Conservation (phyloP, 1,140 invertebrate species). For the Cydia fagiglandana region DNA sequence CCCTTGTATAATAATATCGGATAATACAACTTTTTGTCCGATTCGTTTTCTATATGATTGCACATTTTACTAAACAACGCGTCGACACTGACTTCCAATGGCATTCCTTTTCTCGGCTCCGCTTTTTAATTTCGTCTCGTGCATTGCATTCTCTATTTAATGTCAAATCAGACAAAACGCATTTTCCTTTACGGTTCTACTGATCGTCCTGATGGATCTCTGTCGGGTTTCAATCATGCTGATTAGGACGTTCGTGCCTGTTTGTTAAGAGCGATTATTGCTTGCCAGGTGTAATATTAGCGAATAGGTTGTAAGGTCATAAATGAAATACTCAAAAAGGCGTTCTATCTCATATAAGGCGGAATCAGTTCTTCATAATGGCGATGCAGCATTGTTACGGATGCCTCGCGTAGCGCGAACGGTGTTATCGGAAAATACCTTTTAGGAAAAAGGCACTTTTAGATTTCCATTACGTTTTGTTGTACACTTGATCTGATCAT, state of each 20-base stretch:
- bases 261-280: constrained; percentile 40
- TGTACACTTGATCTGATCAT: constrained; percentile 43
- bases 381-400: constrained; percentile 62
- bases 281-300: constrained; percentile 18
- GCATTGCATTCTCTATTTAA: constrained; percentile 28
- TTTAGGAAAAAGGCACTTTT: constrained; percentile 54
- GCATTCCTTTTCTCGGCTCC: constrained; percentile 42
- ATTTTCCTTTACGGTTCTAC: constrained; percentile 32
- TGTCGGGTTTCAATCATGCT: background rate
- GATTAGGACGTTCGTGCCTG: background rate
- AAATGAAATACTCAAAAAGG: constrained; percentile 45
- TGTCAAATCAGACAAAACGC: constrained; percentile 27
- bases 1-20: constrained; percentile 55
- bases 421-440: constrained; percentile 63
- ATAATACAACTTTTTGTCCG: constrained; percentile 56
- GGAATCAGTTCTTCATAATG: constrained; percentile 69
- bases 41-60: constrained; percentile 67
- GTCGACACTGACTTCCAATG: constrained; percentile 50
- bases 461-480: constrained; percentile 47
- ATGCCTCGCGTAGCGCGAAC: constrained; percentile 49
- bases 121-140: constrained; percentile 33
- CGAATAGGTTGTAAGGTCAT: constrained; percentile 44
- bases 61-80: constrained; percentile 68
- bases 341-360: constrained; percentile 47
- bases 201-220: background rate